phyloP scores from a whole-genome alignment of 1,140 invertebrate species.

The Linepithema humile region DNA sequence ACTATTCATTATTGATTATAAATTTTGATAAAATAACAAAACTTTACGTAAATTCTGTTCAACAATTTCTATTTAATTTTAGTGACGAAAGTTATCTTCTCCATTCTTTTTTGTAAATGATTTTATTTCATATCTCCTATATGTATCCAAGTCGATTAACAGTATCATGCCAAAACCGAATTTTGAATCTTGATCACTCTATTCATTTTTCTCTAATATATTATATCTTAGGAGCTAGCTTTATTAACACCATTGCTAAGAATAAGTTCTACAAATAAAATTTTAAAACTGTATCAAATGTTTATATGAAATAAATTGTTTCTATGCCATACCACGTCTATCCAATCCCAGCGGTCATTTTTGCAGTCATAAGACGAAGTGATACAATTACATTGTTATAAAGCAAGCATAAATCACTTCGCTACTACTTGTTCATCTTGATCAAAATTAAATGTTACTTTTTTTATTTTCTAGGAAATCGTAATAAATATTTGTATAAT shows the following conservation, averaged over 20 bases:
- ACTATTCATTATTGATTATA: too few relatives aligned
- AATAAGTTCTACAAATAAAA: constrained; percentile 76
- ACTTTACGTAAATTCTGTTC: neutral
- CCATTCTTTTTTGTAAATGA: constrained; percentile 42
- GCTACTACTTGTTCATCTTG: too few relatives aligned
- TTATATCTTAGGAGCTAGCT: constrained; percentile 76
- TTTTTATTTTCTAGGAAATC: too few relatives aligned
- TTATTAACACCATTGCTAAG: constrained; percentile 76
- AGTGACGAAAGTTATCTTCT: neutral
- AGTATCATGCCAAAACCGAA: constrained; percentile 77
- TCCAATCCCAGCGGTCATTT: too few relatives aligned
- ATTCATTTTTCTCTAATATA: constrained; percentile 76
- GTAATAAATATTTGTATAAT: too few relatives aligned
- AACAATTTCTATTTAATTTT: neutral
- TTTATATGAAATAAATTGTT: constrained; percentile 83
- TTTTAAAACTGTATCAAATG: constrained; percentile 81
- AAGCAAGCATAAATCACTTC: too few relatives aligned
- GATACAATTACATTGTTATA: too few relatives aligned
- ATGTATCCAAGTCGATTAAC: constrained; percentile 64
- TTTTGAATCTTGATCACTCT: constrained; percentile 74
- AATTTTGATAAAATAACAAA: neutral
- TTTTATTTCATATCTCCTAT: constrained; percentile 56
- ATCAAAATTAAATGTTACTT: too few relatives aligned
- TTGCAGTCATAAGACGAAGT: too few relatives aligned
- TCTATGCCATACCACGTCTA: constrained; percentile 72